Conservation (phyloP, 2,797 vertebrate genomes). For the Chaetophractus vellerosus region DNA sequence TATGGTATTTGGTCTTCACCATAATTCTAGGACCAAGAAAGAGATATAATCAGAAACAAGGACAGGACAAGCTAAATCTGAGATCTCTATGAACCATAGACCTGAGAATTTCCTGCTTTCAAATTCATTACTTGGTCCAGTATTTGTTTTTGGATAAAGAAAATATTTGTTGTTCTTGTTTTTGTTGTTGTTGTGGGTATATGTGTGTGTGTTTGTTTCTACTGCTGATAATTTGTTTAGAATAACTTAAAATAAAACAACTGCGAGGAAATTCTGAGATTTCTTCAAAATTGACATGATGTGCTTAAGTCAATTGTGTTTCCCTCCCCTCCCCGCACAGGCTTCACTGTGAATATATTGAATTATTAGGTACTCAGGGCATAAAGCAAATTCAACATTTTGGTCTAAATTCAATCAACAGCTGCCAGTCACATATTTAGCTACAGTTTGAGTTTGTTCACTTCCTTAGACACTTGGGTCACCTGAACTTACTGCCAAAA, state of each 20-base stretch:
- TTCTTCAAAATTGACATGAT: background rate
- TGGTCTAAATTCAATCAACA: slow-evolving; percentile 12
- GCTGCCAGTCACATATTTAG: background rate
- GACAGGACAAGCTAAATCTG: background rate
- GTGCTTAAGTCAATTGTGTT: background rate
- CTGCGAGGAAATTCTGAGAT: background rate
- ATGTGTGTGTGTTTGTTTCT: background rate
- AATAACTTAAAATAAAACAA: slow-evolving; percentile 48
- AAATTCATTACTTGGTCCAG: background rate
- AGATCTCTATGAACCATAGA: background rate
- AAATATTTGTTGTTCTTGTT: slow-evolving; percentile 20
- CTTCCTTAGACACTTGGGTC: background rate
- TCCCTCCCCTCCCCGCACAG: background rate
- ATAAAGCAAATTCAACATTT: slow-evolving; percentile 37
- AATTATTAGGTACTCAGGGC: background rate
- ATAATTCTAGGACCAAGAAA: background rate
- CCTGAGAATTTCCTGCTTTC: background rate
- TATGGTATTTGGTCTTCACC: background rate
- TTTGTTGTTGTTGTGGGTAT: background rate
- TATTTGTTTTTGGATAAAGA: slow-evolving; percentile 25
- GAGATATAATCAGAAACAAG: background rate
- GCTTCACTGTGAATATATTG: slow-evolving; percentile 27
- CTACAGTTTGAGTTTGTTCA: background rate
- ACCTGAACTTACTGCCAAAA: background rate
- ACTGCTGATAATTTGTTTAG: slow-evolving; percentile 24